Conservation (phyloP, 2,797 vertebrate genomes). For the Okamejei kenojei region DNA sequence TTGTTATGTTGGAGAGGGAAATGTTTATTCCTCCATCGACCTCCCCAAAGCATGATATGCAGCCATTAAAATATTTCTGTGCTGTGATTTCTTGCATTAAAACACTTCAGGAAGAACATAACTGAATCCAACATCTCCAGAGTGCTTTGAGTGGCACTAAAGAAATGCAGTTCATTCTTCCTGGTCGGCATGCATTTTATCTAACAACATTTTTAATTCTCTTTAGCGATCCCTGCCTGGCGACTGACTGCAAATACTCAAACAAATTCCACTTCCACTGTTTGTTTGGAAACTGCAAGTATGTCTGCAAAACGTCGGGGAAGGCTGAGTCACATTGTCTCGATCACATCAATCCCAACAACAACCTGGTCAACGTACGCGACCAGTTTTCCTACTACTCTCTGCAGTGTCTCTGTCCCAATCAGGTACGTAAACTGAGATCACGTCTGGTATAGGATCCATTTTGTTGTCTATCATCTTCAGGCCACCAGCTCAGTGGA, state of each 20-base stretch:
- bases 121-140: no score
- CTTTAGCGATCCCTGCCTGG: slow-evolving; percentile 88
- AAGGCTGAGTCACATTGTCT: slow-evolving; percentile 98
- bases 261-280: slow-evolving; percentile 99
- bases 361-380: slow-evolving; percentile 89
- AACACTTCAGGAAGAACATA: no score
- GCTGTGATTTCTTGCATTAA: no score
- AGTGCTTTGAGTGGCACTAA: no score
- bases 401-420: slow-evolving; percentile 95
- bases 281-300: slow-evolving; percentile 98
- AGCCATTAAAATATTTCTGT: no score
- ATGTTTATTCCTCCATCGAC: no score
- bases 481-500: not conserved
- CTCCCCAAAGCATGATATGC: no score
- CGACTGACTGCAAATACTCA: slow-evolving; percentile 97
- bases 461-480: not conserved
- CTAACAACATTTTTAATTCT: not conserved
- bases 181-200: not conserved
- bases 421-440: slow-evolving; percentile 73
- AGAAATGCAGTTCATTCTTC: no score
- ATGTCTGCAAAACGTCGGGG: slow-evolving; percentile 96
- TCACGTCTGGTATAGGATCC: not conserved
- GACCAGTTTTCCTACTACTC: slow-evolving; percentile 98
- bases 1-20: no score
- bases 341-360: slow-evolving; percentile 99